Conservation (phyloP, 2,113 vertebrate genomes). For the Macaca nemestrina region DNA sequence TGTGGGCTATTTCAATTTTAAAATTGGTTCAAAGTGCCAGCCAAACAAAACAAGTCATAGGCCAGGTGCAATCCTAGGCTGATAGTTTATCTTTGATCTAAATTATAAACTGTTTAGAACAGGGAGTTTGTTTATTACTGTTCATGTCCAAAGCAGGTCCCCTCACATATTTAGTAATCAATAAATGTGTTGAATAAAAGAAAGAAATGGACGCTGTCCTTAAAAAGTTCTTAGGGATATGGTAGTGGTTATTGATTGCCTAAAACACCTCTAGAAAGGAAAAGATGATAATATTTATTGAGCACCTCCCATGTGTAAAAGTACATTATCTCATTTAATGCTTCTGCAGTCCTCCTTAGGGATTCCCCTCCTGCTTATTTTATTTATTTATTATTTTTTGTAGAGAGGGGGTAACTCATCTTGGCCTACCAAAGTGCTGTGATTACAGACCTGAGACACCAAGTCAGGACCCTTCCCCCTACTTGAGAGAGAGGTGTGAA, state of each 20-base stretch:
- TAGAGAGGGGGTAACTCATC: too few relatives aligned
- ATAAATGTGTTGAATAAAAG: slow-evolving; percentile 4
- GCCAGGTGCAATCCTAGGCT: neutral
- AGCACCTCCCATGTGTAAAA: neutral
- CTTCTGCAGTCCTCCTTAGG: neutral
- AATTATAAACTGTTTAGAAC: slow-evolving; percentile 27
- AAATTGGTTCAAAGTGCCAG: neutral
- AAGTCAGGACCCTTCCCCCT: too few relatives aligned
- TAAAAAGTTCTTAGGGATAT: neutral
- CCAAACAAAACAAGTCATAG: neutral
- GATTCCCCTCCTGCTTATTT: neutral
- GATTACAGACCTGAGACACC: too few relatives aligned
- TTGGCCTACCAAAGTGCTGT: too few relatives aligned
- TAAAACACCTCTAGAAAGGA: neutral
- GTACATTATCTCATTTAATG: neutral
- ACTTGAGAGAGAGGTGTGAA: neutral
- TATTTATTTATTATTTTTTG: too few relatives aligned
- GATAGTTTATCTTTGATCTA: neutral
- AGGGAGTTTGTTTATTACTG: neutral
- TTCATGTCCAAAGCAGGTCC: neutral
- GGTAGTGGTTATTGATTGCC: neutral
- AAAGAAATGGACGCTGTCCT: neutral
- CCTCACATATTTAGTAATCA: neutral
- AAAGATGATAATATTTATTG: neutral
- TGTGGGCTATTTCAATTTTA: neutral